Evolutionary conservation across 2,113 vertebrate genomes (phyloP).

Genomic region (Nyctereutes procyonoides): DNA sequence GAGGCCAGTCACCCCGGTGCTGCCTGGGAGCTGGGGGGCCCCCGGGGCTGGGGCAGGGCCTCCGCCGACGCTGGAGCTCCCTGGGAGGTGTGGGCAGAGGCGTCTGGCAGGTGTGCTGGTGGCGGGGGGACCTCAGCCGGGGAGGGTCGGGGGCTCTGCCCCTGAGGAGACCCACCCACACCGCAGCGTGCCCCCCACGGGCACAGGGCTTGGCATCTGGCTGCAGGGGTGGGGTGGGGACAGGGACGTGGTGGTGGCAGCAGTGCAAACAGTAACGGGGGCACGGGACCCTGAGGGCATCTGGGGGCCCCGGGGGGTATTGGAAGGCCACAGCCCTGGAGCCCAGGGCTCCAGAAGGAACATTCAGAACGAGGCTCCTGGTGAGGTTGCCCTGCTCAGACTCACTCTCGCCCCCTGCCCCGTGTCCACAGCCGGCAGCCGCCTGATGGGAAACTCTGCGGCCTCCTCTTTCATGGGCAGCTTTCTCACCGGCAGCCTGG

Average conservation of each 20-base stretch:
- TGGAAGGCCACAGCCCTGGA: not conserved
- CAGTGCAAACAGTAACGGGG: not conserved
- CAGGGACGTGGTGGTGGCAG: fast-evolving
- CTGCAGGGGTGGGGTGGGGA: too few relatives aligned
- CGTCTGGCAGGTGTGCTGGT: fast-evolving
- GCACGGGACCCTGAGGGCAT: not conserved
- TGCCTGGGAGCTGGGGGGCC: fast-evolving
- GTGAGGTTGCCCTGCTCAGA: not conserved
- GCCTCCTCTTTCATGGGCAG: constrained; percentile 98
- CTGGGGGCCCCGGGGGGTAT: fast-evolving
- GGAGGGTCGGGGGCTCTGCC: not conserved
- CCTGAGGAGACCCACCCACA: fast-evolving
- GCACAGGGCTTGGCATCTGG: not conserved
- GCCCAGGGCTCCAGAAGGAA: not conserved
- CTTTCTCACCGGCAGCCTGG: constrained; percentile 96
- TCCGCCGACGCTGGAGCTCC: too few relatives aligned
- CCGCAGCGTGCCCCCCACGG: fast-evolving
- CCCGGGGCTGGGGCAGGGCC: fast-evolving
- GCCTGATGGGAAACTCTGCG: constrained; percentile 93
- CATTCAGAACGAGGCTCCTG: not conserved
- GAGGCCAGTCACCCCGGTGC: not conserved
- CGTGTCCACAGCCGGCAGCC: constrained; percentile 89
- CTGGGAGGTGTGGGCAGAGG: not conserved
- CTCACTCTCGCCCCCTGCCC: constrained; percentile 55
- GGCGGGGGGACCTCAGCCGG: fast-evolving